Evolutionary conservation across 2,113 vertebrate species (phyloP).

Genomic region (Myiozetetes cayanensis): DNA sequence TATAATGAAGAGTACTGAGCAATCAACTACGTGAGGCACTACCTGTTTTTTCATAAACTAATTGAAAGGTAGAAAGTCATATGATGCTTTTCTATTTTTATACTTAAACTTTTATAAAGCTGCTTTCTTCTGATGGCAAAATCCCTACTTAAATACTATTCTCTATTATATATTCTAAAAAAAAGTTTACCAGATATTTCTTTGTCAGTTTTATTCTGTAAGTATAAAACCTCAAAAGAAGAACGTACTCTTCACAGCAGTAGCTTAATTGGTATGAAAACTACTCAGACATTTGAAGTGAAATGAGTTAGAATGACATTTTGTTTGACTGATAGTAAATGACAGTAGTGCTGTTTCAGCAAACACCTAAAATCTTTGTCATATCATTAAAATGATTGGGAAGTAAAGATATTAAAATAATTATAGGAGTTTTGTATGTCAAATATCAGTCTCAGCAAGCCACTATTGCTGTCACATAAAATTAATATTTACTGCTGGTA

Average conservation of each 20-base stretch:
- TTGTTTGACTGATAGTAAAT: slow-evolving; percentile 55
- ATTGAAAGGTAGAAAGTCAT: neutral
- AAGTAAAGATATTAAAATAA: slow-evolving; percentile 72
- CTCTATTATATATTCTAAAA: neutral
- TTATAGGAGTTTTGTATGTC: slow-evolving; percentile 63
- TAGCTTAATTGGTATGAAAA: slow-evolving; percentile 41
- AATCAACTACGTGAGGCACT: neutral
- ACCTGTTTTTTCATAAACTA: neutral
- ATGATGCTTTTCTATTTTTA: neutral
- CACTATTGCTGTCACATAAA: slow-evolving; percentile 70
- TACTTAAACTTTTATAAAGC: neutral
- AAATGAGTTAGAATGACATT: slow-evolving; percentile 55
- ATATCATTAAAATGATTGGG: slow-evolving; percentile 61
- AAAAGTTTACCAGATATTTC: neutral
- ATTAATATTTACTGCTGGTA: slow-evolving; percentile 68
- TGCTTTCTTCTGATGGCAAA: neutral
- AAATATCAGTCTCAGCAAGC: slow-evolving; percentile 68
- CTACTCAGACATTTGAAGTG: neutral
- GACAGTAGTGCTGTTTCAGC: slow-evolving; percentile 66
- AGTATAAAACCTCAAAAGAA: neutral
- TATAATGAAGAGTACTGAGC: neutral
- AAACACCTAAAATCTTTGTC: slow-evolving; percentile 64
- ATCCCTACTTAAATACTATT: neutral
- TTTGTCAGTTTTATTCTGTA: neutral
- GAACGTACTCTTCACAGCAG: neutral